Percentiles rank a stretch among this genome's conserved stretches.
Evolutionary conservation across 2,888 invertebrate species (phyloP).

Genomic region (Willowsia nigromaculata): DNA sequence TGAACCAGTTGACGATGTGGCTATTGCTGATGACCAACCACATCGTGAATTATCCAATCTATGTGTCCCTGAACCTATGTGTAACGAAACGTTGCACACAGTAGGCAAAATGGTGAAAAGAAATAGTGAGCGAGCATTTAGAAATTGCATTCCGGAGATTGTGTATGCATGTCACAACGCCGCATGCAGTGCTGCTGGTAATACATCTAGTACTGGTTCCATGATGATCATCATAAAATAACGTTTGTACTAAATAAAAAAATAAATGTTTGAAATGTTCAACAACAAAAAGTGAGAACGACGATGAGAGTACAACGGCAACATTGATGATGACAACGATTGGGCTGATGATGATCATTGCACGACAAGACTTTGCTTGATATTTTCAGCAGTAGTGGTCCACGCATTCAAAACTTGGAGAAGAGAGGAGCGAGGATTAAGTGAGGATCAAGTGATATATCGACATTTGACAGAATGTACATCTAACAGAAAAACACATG

Average conservation of each 20-base stretch:
- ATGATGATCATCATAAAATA: background rate
- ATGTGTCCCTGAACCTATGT: slow-evolving; percentile 58
- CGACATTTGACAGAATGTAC: slow-evolving; percentile 32
- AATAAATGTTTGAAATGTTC: slow-evolving; percentile 26
- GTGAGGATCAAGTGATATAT: slow-evolving; percentile 54
- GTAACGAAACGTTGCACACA: background rate
- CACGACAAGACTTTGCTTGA: background rate
- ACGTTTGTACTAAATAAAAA: background rate
- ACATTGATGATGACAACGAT: slow-evolving; percentile 1
- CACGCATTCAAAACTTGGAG: background rate
- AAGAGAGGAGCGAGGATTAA: slow-evolving; percentile 43
- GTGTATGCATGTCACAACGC: slow-evolving; percentile 9
- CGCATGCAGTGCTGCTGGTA: background rate
- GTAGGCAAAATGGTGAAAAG: background rate
- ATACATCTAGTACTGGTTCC: background rate
- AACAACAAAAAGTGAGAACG: slow-evolving; percentile 19
- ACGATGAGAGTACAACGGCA: background rate
- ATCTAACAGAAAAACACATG: background rate
- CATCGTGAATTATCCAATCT: slow-evolving; percentile 46
- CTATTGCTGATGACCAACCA: background rate
- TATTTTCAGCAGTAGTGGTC: background rate
- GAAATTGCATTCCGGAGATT: slow-evolving; percentile 25
- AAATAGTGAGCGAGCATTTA: background rate
- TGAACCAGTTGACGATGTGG: slow-evolving; percentile 27
- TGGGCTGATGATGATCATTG: background rate